Evolutionary conservation across 1,140 invertebrate species (phyloP).

Genomic region (Tetramorium alpestre): DNA sequence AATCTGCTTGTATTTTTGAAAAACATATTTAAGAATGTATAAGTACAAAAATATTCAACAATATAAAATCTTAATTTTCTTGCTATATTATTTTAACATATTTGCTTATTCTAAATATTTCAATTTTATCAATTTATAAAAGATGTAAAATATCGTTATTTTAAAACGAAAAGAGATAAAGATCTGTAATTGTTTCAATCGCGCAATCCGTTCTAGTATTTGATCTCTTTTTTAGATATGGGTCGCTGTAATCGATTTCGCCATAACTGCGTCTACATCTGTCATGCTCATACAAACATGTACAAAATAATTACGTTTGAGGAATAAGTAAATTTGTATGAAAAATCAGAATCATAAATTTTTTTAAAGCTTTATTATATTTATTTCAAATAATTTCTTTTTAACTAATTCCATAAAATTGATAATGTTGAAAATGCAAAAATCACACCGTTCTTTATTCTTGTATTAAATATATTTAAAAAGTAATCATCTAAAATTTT

Average conservation of each 20-base stretch:
- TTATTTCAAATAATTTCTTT: neutral
- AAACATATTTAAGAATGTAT: neutral
- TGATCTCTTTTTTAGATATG: constrained; percentile 20
- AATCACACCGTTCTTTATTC: neutral
- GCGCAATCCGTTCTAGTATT: neutral
- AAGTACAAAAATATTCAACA: neutral
- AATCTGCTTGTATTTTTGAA: neutral
- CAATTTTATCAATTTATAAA: neutral
- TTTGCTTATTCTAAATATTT: neutral
- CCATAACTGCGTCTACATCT: neutral
- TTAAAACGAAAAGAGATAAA: neutral
- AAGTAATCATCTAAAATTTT: neutral
- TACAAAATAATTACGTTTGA: neutral
- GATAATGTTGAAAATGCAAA: neutral
- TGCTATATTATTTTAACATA: neutral
- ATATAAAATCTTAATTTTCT: neutral
- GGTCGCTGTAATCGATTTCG: constrained; percentile 22
- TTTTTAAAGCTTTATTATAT: neutral
- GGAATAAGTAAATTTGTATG: neutral
- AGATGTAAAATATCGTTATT: neutral
- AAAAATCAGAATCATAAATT: neutral
- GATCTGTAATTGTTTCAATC: neutral
- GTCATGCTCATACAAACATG: neutral
- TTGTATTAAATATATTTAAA: neutral
- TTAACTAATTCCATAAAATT: neutral